Base-by-base conservation (phyloP, 92 coral and sea anemone genomes). In the Epizoanthus ramosus region DNA sequence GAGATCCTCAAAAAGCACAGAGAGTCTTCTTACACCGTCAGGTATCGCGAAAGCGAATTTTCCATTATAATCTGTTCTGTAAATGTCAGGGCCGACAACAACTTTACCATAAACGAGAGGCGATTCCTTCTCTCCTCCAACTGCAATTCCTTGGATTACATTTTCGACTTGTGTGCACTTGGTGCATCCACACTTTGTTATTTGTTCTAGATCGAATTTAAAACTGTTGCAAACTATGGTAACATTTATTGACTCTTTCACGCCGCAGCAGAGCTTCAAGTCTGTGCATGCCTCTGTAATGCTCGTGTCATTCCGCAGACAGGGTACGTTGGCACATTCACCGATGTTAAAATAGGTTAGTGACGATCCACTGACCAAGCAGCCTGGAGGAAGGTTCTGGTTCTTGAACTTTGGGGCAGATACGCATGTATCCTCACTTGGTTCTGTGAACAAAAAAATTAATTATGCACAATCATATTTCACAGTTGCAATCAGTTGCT, bases 381-480 rank as follows among this genome's bases (percentile, higher is more conserved):
- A 88, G 14, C 88, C 88, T 0, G 80, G 81, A 22, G 91, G 91
- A 15, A 88, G 54, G 8, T 85, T 63, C 18, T 25, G 24, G n/a
- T 12, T 50, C 19, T 66, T 58, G 15, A 8, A 3, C 0, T 3
- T 16, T 14, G 88, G 88, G 14, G 41, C 71, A 3, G 75, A 25
- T 23, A 58, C 25, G 63, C 91, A 84, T 45, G 74, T 81, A 63
- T 88, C 91, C 8, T 45, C 35, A n/a, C 24, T 35, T 6, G 56
- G 45, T 18, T 83, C 86, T 86, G 9, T 8, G 18, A 14, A 22
- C 6, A 50, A 73, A 47, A 8, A n/a, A 1, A 19, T 4, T 72
- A 43, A 13, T 13, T 22, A 16, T 35, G 3, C 25, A 13, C 18
- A 10, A 5, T 28, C n/a, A 56, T 16, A 22, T 72, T 72, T 5